phyloP scores from a whole-genome alignment of 2,888 invertebrate genomes.

The Mythimna pallens region DNA sequence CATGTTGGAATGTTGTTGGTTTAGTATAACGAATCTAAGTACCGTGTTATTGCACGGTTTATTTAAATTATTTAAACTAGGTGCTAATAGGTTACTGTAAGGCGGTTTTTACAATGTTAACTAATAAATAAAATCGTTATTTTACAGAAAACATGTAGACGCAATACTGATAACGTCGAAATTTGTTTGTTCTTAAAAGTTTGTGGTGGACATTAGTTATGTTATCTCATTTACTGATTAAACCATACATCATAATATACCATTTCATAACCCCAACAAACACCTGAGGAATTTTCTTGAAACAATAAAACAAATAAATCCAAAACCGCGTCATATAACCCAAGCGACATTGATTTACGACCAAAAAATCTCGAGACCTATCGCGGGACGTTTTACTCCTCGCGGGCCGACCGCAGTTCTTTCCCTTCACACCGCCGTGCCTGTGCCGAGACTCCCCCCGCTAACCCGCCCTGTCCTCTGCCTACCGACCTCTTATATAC shows the following conservation, averaged over 20 bases:
- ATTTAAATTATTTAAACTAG: slow-evolving; percentile 18
- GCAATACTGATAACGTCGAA: no score
- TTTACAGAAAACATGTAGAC: not conserved
- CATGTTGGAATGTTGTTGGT: slow-evolving; percentile 7
- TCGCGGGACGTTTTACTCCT: slow-evolving; percentile 66
- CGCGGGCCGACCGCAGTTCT: slow-evolving; percentile 79
- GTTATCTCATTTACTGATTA: not conserved
- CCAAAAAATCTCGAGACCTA: slow-evolving; percentile 73
- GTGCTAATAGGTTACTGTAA: not conserved
- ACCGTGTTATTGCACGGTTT: slow-evolving; percentile 11
- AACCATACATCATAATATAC: not conserved
- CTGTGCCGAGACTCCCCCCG: slow-evolving; percentile 86
- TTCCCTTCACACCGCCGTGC: slow-evolving; percentile 90
- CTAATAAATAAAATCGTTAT: not conserved
- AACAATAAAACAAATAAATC: not conserved
- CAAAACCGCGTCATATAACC: not conserved
- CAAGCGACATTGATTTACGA: slow-evolving; percentile 68
- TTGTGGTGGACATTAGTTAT: not conserved
- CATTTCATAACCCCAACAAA: not conserved
- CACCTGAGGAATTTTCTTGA: not conserved
- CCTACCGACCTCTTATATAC: slow-evolving; percentile 90
- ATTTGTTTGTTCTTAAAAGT: not conserved
- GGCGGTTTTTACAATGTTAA: not conserved
- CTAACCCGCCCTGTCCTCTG: slow-evolving; percentile 81
- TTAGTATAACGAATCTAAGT: slow-evolving; percentile 21